Conservation (phyloP, 2,113 vertebrate genomes). For the Xiphias gladius region DNA sequence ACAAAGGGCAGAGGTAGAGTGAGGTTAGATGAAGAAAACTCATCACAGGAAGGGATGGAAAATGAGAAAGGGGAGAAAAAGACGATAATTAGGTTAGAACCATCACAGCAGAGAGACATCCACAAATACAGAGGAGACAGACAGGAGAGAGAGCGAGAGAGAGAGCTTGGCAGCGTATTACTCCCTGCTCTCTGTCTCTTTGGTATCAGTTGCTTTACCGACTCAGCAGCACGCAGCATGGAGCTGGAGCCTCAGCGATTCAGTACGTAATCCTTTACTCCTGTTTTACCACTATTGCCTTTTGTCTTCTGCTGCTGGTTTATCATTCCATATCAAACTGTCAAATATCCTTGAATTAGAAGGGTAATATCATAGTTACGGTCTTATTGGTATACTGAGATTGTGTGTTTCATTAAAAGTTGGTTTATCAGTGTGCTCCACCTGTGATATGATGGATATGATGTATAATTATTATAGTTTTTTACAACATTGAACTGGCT, state of each 20-base stretch:
- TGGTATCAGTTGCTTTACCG: conserved; percentile 72
- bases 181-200: conserved; percentile 54
- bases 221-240: conserved; percentile 65
- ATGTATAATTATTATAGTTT: neutral
- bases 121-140: conserved; percentile 32
- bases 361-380: neutral
- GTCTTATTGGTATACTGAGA: neutral
- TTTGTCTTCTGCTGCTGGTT: conserved; percentile 5
- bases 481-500: neutral
- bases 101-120: conserved; percentile 42
- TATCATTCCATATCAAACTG: neutral
- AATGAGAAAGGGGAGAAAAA: conserved; percentile 14
- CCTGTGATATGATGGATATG: neutral
- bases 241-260: conserved; percentile 78
- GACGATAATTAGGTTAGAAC: conserved; percentile 50
- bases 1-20: conserved; percentile 5
- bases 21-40: conserved; percentile 33
- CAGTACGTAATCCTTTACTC: conserved; percentile 71
- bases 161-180: conserved; percentile 12
- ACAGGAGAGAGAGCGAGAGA: conserved; percentile 15
- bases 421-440: conserved; percentile 15
- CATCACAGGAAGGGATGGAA: conserved; percentile 10
- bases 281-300: conserved; percentile 14
- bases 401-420: conserved; percentile 25
- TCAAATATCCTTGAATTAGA: neutral